Percentiles rank a stretch among this genome's conserved stretches.
Conservation (phyloP, 2,113 vertebrate species). For the Jacana jacana region DNA sequence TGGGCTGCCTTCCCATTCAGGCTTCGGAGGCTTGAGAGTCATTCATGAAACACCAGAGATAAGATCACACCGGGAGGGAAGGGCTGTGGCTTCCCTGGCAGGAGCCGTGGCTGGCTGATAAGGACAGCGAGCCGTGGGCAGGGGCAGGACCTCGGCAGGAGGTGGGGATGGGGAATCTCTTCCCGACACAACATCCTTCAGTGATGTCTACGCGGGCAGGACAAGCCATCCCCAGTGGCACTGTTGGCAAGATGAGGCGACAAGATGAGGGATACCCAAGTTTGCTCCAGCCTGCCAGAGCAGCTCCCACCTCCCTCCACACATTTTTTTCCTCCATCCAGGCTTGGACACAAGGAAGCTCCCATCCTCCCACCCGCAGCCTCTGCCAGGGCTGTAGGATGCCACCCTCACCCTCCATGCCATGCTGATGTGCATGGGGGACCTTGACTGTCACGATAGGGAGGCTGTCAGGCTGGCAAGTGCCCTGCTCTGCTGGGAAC, state of each 20-base stretch:
- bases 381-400: neutral
- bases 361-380: neutral
- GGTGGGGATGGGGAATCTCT: neutral
- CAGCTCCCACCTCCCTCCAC: neutral
- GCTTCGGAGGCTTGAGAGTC: neutral
- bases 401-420: neutral
- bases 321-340: neutral
- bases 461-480: neutral
- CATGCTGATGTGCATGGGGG: neutral
- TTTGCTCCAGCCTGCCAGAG: neutral
- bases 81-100: neutral
- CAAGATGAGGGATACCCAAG: rapidly evolving
- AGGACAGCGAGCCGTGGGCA: neutral
- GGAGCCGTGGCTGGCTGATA: rapidly evolving
- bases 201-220: rapidly evolving
- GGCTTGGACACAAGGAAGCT: neutral
- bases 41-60: neutral
- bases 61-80: neutral
- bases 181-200: neutral
- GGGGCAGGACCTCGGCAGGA: neutral
- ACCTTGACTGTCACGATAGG: rapidly evolving
- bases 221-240: neutral
- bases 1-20: neutral
- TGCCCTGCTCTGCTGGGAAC: neutral
- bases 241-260: rapidly evolving